A percentile compares a stretch with the other conserved stretches of the same genome.
These are phyloP conservation scores for Lasioglossum villosulum DNA, from an alignment of 2,888 invertebrate species.

Conservation along the genomic window DNA sequence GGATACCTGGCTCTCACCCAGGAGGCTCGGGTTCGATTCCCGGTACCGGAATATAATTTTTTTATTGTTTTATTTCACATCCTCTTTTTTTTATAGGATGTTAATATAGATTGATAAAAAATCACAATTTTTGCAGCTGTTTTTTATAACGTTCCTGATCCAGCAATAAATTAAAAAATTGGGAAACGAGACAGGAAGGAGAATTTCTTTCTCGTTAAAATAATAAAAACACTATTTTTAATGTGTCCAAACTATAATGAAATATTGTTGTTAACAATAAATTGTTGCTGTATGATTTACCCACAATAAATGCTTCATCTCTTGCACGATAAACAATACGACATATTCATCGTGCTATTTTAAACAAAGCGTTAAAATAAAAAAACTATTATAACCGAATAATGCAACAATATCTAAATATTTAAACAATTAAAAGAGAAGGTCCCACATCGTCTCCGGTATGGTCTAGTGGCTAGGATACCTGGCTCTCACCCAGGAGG, in stretches of 20 bases:
- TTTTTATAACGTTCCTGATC: not conserved
- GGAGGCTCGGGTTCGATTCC: slow-evolving; percentile 88
- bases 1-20: slow-evolving; percentile 88
- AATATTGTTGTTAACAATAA: not conserved
- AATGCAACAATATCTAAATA: not conserved
- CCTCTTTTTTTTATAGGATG: not conserved
- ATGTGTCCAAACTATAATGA: not conserved
- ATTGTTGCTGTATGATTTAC: not conserved
- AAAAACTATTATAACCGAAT: not conserved
- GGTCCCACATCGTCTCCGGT: slow-evolving; percentile 82
- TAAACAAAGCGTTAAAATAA: not conserved
- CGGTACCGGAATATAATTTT: slow-evolving; percentile 86
- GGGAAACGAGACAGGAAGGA: not conserved
- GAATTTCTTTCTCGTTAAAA: not conserved
- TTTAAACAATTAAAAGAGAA: not conserved
- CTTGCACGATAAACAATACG: not conserved
- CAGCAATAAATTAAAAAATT: not conserved
- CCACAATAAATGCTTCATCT: not conserved
- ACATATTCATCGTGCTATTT: not conserved
- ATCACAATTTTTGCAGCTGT: not conserved
- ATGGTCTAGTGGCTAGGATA: slow-evolving; percentile 88
- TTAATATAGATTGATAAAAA: no score
- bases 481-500: slow-evolving; percentile 88
- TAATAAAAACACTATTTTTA: not conserved
- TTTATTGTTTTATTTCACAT: not conserved